These are phyloP conservation scores for Sarcophaga variegata DNA, from an alignment of 2,888 invertebrate species.

Conservation along the genomic window DNA sequence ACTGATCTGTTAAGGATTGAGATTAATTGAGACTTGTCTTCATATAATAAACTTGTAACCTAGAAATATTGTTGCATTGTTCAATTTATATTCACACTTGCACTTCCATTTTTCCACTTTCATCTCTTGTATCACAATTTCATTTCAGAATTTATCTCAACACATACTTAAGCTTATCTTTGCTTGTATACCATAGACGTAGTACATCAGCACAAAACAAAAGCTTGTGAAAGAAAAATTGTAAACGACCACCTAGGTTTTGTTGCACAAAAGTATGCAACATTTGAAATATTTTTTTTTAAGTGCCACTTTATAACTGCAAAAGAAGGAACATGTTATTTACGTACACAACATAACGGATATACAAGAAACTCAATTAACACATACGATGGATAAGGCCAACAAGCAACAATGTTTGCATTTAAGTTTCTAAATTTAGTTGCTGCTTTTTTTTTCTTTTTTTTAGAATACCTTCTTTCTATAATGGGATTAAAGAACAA, in stretches of 20 bases:
- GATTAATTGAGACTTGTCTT: no score
- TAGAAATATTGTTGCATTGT: not conserved
- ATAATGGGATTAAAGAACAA: constrained; percentile 28
- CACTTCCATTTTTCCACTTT: not conserved
- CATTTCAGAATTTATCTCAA: not conserved
- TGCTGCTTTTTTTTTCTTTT: not conserved
- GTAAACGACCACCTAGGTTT: not conserved
- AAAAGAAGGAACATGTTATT: constrained; percentile 30
- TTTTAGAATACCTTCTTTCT: not conserved
- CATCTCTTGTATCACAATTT: not conserved
- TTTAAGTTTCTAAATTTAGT: constrained; percentile 49
- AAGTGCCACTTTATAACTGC: constrained; percentile 34
- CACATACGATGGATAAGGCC: constrained; percentile 21
- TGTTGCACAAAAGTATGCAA: not conserved
- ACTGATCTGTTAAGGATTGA: no score
- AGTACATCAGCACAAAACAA: not conserved
- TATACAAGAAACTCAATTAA: constrained; percentile 58
- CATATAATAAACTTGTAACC: not conserved
- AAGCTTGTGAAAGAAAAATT: not conserved
- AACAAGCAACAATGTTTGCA: constrained; percentile 4
- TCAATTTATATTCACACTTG: not conserved
- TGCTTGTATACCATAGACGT: not conserved
- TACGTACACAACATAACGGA: constrained; percentile 10
- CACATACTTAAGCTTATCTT: constrained; percentile 10
- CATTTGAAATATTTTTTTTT: not conserved